A percentile compares a stretch with the other conserved stretches of the same genome.
Evolutionary conservation across 2,797 vertebrate species (phyloP).

Genomic region (Loriculus beryllinus): DNA sequence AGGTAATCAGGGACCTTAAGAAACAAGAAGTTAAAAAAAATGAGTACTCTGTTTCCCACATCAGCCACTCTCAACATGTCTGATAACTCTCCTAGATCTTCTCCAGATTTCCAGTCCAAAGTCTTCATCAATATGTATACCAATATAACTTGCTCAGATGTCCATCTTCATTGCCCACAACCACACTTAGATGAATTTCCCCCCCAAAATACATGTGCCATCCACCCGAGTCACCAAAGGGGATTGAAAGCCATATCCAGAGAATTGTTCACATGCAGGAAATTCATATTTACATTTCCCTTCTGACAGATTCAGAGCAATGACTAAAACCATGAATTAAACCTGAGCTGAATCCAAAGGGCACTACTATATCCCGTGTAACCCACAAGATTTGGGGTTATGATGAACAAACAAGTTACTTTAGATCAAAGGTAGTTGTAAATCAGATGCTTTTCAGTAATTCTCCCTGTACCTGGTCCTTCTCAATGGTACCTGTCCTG

Average conservation of each 20-base stretch:
- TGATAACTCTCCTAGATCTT: neutral
- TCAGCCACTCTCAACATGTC: neutral
- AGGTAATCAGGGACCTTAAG: neutral
- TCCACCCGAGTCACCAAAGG: neutral
- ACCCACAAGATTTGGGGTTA: neutral
- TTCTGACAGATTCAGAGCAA: neutral
- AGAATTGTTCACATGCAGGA: neutral
- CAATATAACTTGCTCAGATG: neutral
- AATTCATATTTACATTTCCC: neutral
- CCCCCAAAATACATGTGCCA: rapidly evolving
- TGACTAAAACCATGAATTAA: neutral
- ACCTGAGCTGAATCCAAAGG: neutral
- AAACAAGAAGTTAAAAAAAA: neutral
- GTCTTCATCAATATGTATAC: neutral
- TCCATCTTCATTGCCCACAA: neutral
- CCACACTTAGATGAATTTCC: neutral
- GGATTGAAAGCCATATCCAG: neutral
- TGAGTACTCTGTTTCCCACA: neutral
- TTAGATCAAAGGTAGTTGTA: neutral
- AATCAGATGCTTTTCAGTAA: neutral
- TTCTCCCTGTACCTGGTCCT: neutral
- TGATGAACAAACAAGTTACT: neutral
- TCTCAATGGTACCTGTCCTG: neutral
- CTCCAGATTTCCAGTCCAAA: neutral
- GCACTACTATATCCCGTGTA: neutral